These are phyloP conservation scores for Conopomorpha cramerella DNA, from an alignment of 1,140 invertebrate genomes.

Conservation along the genomic window DNA sequence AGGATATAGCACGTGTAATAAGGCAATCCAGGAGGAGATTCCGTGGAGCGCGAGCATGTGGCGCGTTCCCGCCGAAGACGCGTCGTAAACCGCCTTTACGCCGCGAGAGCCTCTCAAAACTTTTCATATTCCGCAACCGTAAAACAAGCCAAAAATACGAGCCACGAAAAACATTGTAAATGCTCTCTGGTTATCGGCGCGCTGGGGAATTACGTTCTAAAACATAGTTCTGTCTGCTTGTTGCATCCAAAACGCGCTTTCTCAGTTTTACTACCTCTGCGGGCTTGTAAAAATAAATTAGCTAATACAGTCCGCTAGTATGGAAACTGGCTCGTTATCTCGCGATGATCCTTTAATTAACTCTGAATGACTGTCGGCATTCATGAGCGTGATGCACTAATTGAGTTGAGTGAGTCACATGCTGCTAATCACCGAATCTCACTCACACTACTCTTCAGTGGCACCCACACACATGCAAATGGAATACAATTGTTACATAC, in stretches of 20 bases:
- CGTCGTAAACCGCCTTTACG: slow-evolving; percentile 57
- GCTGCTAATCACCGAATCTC: neutral
- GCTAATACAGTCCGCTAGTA: slow-evolving; percentile 19
- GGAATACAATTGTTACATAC: slow-evolving; percentile 2
- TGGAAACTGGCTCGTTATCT: too few relatives aligned
- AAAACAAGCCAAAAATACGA: slow-evolving; percentile 57
- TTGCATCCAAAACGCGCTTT: slow-evolving; percentile 36
- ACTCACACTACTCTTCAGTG: neutral
- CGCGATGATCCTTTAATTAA: too few relatives aligned
- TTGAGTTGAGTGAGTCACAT: neutral
- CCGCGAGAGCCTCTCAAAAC: slow-evolving; percentile 51
- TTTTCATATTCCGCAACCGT: slow-evolving; percentile 56
- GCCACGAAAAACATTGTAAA: slow-evolving; percentile 58
- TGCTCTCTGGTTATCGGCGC: slow-evolving; percentile 42
- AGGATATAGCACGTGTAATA: slow-evolving; percentile 49
- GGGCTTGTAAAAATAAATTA: slow-evolving; percentile 21
- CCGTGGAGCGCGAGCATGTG: slow-evolving; percentile 40
- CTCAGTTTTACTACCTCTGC: slow-evolving; percentile 16
- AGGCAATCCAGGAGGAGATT: slow-evolving; percentile 37
- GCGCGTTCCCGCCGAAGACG: slow-evolving; percentile 51
- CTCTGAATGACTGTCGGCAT: too few relatives aligned
- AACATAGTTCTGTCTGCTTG: slow-evolving; percentile 47
- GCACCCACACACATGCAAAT: neutral
- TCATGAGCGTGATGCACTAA: neutral
- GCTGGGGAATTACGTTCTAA: slow-evolving; percentile 48